Percentiles rank a stretch among this genome's conserved stretches.
These are phyloP conservation scores for Saguinus midas DNA, from an alignment of 2,113 vertebrate genomes.

Conservation along the genomic window DNA sequence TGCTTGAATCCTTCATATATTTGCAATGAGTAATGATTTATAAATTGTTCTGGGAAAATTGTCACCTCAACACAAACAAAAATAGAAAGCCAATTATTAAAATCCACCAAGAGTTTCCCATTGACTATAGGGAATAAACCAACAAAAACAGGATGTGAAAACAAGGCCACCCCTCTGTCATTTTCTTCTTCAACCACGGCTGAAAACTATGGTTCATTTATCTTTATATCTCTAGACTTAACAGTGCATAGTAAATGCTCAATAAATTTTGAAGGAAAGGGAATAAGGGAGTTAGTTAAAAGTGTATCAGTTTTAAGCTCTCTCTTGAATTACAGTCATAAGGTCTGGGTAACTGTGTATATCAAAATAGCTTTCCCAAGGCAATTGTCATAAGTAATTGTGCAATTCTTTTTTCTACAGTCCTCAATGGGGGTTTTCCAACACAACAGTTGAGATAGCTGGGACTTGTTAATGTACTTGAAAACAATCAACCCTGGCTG, in stretches of 20 bases:
- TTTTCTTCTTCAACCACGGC: neutral
- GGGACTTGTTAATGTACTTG: neutral
- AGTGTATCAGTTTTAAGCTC: neutral
- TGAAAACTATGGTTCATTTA: neutral
- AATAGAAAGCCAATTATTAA: neutral
- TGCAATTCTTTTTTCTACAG: neutral
- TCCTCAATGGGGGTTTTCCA: neutral
- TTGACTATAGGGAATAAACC: neutral
- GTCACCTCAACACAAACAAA: neutral
- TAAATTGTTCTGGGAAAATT: neutral
- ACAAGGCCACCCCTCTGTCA: neutral
- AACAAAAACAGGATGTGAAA: neutral
- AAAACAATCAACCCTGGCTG: neutral
- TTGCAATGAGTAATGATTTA: neutral
- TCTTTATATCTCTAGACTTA: neutral
- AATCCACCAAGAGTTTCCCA: neutral
- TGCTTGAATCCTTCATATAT: neutral
- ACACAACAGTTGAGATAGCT: fast-evolving
- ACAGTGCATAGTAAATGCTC: neutral
- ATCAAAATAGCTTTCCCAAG: neutral
- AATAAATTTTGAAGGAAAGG: neutral
- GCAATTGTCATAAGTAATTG: too few relatives aligned
- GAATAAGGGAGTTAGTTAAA: neutral
- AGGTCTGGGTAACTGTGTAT: neutral
- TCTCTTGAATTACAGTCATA: neutral